These are phyloP conservation scores for Aspiorhynchus laticeps DNA, from an alignment of 2,113 vertebrate species.

Conservation along the genomic window DNA sequence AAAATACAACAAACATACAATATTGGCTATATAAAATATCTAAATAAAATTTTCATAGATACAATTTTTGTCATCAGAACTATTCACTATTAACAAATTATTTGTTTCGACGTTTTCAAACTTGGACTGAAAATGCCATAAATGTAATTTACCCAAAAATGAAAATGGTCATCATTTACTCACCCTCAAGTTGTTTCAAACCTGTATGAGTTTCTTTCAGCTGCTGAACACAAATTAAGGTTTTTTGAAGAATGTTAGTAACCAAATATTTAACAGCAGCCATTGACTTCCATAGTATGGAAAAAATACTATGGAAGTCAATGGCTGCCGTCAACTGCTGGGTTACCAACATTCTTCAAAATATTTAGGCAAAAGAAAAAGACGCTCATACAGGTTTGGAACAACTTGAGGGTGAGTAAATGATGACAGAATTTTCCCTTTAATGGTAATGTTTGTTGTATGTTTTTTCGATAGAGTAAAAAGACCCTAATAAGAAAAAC, in stretches of 20 bases:
- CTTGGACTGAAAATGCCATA: neutral
- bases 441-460: neutral
- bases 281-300: neutral
- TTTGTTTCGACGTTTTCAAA: neutral
- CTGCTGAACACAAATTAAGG: neutral
- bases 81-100: neutral
- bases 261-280: neutral
- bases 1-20: neutral
- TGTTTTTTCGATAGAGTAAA: conserved; percentile 16
- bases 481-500: conserved; percentile 58
- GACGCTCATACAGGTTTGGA: neutral
- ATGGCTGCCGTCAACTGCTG: neutral
- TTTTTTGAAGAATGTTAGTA: neutral
- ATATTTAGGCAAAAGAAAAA: neutral
- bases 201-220: neutral
- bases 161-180: neutral
- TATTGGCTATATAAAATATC: no score
- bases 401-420: neutral
- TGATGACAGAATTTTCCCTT: neutral
- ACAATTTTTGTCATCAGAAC: neutral
- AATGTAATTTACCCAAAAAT: neutral
- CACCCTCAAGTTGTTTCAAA: neutral
- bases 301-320: neutral
- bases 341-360: neutral
- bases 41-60: neutral